Percentiles rank a stretch among this genome's conserved stretches.
Conservation (phyloP, 23 tunicate genomes). For the Clavelina lepadiformis region DNA sequence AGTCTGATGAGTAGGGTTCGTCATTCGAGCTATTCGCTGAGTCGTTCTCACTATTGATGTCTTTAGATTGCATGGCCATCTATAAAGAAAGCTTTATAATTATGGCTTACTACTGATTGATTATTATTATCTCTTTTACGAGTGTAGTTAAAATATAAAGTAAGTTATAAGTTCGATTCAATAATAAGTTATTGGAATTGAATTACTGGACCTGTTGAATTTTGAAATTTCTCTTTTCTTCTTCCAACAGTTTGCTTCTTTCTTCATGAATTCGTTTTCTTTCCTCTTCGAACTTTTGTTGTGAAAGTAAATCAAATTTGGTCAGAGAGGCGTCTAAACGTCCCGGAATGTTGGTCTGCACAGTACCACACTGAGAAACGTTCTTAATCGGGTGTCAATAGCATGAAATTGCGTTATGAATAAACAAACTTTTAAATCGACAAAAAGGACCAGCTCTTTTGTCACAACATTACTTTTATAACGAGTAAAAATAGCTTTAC, state of each 20-base stretch:
- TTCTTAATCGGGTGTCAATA: no score
- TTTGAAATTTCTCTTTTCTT: constrained; percentile 32
- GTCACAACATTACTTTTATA: neutral
- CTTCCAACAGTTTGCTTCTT: constrained; percentile 46
- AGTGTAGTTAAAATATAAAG: no score
- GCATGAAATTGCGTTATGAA: no score
- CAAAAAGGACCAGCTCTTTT: neutral
- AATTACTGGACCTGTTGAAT: constrained; percentile 21
- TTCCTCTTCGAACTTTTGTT: constrained; percentile 43
- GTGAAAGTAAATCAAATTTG: constrained; percentile 42
- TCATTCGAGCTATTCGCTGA: no score
- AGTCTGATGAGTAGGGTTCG: neutral
- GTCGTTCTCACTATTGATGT: no score
- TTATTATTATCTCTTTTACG: no score
- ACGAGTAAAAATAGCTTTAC: neutral
- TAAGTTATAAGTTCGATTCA: no score
- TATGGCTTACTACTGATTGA: no score
- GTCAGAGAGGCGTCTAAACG: constrained; percentile 33
- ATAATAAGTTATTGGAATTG: neutral
- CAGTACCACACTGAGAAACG: no score
- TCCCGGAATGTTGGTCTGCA: constrained; percentile 21
- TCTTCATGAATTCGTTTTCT: constrained; percentile 31
- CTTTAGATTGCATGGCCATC: no score
- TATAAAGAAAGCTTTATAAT: no score
- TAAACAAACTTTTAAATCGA: no score